Base-by-base conservation (phyloP, 2,888 invertebrate species). In the Fragum fragum region DNA sequence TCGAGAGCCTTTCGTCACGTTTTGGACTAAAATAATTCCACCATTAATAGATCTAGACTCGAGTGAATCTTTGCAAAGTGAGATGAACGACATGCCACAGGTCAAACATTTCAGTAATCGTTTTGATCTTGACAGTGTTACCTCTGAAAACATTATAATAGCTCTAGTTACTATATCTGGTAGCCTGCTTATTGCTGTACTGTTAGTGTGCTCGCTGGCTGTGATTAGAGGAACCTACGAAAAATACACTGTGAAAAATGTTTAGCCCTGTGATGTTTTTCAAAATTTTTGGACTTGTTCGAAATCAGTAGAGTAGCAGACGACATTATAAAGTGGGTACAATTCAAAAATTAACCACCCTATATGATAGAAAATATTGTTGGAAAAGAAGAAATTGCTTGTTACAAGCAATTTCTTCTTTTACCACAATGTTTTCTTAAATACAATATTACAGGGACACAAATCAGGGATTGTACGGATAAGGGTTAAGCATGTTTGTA, bases 1-100 rank as follows among this genome's bases (percentile, higher is more conserved):
- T 52, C 79, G 83, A 21, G 76, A 83, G 23, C 83, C 83, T 26
- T 61, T 53, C 26, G 76, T 79, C 61, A 70, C 79, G 26, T 83
- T 83, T 76, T 83, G 83, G 83, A 76, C 70, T 1, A 42, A 76
- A 36, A 73, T 83, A 47, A 39, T 83, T 6, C 78, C 83, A n/a
- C 47, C 53, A 0, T 52, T 83, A 23, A 53, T 83, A 16, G 53
- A 73, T 7, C 16, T 61, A 23, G 16, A 32, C 5, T 47, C n/a
- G n/a, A 47, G 32, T 36, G 9, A 3, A 36, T 36, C 32, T 36
- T 6, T 9, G 3, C 32, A 36, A 36, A 52, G 23, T 32, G 57
- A 53, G 18, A 42, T 42, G 18, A 11, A 28, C 32, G 21, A 14
- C 28, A 36, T 36, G 32, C 18, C 32, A 6, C 1, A 16, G 14